phyloP scores from a whole-genome alignment of 2,888 invertebrate species.

The Drosophila recens region DNA sequence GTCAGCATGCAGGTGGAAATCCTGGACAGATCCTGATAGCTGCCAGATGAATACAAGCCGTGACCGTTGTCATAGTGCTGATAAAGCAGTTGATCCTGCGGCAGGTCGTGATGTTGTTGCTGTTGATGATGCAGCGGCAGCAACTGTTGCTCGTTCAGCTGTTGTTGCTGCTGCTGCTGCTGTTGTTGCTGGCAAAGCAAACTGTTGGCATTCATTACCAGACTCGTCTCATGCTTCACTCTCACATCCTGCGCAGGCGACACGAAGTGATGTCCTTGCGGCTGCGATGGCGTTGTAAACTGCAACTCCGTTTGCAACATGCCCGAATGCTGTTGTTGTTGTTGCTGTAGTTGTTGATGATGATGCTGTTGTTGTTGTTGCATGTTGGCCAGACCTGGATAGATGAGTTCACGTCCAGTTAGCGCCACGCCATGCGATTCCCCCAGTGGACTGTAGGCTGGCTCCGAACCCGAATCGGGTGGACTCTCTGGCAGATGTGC shows the following conservation, averaged over 20 bases:
- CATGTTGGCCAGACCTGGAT: slow-evolving; percentile 49
- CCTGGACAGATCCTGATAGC: slow-evolving; percentile 69
- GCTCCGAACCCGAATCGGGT: slow-evolving; percentile 97
- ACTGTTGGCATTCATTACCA: slow-evolving; percentile 74
- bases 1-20: slow-evolving; percentile 78
- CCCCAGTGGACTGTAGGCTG: slow-evolving; percentile 92
- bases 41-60: slow-evolving; percentile 62
- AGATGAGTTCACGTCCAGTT: slow-evolving; percentile 68
- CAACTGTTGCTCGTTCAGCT: slow-evolving; percentile 56
- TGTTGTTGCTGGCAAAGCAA: slow-evolving; percentile 67
- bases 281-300: slow-evolving; percentile 59
- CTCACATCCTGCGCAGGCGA: slow-evolving; percentile 67
- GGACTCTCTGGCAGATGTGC: slow-evolving; percentile 96
- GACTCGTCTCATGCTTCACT: slow-evolving; percentile 77
- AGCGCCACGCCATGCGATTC: slow-evolving; percentile 87
- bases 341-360: slow-evolving; percentile 50
- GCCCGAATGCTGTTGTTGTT: slow-evolving; percentile 42
- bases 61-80: slow-evolving; percentile 57
- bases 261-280: slow-evolving; percentile 61
- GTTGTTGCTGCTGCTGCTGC: slow-evolving; percentile 49
- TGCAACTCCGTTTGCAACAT: slow-evolving; percentile 62
- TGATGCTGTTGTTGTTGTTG: slow-evolving; percentile 54
- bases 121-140: slow-evolving; percentile 51
- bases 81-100: slow-evolving; percentile 64
- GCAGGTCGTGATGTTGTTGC: slow-evolving; percentile 51